A percentile compares a stretch with the other conserved stretches of the same genome.
These are phyloP conservation scores for Anolis apletophallus DNA, from an alignment of 2,797 vertebrate genomes.

Conservation along the genomic window DNA sequence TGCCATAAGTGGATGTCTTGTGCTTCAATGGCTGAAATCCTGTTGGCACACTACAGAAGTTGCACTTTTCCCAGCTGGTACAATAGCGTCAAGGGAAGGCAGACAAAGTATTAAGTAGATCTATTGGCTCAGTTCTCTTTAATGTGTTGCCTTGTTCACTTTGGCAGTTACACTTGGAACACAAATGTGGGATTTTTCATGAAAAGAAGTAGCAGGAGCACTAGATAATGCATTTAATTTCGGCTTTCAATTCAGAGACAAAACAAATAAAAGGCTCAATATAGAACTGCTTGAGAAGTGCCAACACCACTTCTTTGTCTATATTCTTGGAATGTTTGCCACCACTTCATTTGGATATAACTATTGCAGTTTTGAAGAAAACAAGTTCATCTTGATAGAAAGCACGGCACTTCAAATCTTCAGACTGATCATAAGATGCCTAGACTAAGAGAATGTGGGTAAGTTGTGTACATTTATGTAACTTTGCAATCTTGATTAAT, in stretches of 20 bases:
- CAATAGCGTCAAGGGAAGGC: too few species aligned
- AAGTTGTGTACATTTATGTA: neutral
- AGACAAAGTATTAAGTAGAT: neutral
- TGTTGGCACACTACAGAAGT: too few species aligned
- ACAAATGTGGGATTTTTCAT: conserved; percentile 36
- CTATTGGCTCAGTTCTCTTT: conserved; percentile 37
- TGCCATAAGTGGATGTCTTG: neutral
- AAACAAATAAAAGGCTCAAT: neutral
- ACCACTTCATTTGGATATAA: neutral
- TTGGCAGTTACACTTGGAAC: conserved; percentile 12
- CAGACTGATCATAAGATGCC: neutral
- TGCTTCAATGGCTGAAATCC: too few species aligned
- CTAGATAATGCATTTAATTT: neutral
- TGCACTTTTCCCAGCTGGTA: too few species aligned
- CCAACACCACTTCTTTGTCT: neutral
- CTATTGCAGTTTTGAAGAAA: conserved; percentile 13
- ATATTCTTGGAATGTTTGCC: neutral
- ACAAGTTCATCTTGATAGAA: neutral
- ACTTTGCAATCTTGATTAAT: neutral
- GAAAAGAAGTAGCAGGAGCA: neutral
- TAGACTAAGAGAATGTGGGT: neutral
- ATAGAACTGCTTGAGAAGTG: neutral
- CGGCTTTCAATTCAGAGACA: neutral
- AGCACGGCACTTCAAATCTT: neutral
- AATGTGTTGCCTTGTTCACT: conserved; percentile 1